Conservation (phyloP, 2,113 vertebrate species). For the Coreoperca whiteheadi region DNA sequence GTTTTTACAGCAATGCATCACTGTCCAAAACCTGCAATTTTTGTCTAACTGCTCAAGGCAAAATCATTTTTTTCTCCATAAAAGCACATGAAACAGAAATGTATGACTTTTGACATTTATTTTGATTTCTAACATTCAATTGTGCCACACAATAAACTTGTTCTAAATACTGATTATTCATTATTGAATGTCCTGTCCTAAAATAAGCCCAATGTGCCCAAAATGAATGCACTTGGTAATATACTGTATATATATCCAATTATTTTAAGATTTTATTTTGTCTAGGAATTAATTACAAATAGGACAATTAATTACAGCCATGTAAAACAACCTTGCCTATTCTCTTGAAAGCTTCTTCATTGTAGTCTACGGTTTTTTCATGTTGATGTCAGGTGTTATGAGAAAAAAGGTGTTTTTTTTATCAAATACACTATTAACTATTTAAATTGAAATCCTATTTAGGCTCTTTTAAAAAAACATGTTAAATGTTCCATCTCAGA, state of each 20-base stretch:
- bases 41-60: neutral
- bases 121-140: neutral
- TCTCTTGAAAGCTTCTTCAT: slow-evolving; percentile 30
- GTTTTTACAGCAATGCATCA: neutral
- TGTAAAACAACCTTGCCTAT: slow-evolving; percentile 26
- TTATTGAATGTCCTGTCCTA: neutral
- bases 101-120: neutral
- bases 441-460: neutral
- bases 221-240: neutral
- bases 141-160: neutral
- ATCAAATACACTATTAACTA: neutral
- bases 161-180: neutral
- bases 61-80: neutral
- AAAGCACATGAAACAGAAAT: neutral
- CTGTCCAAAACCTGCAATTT: neutral
- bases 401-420: neutral
- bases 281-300: neutral
- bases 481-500: neutral
- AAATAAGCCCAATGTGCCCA: neutral
- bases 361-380: neutral
- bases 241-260: neutral
- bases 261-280: neutral
- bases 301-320: slow-evolving; percentile 25
- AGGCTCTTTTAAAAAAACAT: neutral
- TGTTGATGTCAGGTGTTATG: neutral